Conservation (phyloP, 2,888 invertebrate genomes). For the Barypeithes pellucidus region DNA sequence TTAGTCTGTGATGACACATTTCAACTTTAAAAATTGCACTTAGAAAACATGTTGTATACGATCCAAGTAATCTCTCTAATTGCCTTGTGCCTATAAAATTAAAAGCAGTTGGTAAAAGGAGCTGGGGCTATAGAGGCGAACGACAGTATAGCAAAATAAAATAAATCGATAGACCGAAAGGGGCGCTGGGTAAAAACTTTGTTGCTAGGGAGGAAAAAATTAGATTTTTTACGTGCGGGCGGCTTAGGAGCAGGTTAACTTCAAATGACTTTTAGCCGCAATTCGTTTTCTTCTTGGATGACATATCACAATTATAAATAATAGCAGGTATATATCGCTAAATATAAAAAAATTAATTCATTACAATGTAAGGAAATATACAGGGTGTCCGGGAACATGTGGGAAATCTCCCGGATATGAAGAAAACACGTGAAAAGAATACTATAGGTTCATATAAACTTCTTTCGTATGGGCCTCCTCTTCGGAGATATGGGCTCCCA, state of each 20-base stretch:
- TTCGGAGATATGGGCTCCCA: no score
- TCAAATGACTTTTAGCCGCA: not conserved
- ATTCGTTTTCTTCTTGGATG: not conserved
- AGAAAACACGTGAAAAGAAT: no score
- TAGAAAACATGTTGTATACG: not conserved
- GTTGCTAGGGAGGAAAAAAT: slow-evolving; percentile 22
- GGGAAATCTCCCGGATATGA: no score
- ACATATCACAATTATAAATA: no score
- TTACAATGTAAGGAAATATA: no score
- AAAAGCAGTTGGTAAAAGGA: slow-evolving; percentile 24
- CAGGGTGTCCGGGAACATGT: no score
- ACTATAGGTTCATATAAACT: no score
- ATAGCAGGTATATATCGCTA: no score
- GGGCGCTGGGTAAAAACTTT: slow-evolving; percentile 15
- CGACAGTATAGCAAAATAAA: slow-evolving; percentile 22
- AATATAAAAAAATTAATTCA: no score
- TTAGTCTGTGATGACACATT: no score
- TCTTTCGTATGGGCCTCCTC: no score
- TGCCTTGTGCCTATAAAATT: slow-evolving; percentile 8
- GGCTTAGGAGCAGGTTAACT: not conserved
- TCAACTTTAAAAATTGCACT: not conserved
- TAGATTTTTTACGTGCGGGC: not conserved
- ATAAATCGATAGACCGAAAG: slow-evolving; percentile 21
- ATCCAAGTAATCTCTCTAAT: slow-evolving; percentile 9
- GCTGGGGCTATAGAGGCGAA: slow-evolving; percentile 14